Evolutionary conservation across 2,113 vertebrate species (phyloP), one percentile per base, ranked within the genome.

Genomic region (Chrysemys picta): DNA sequence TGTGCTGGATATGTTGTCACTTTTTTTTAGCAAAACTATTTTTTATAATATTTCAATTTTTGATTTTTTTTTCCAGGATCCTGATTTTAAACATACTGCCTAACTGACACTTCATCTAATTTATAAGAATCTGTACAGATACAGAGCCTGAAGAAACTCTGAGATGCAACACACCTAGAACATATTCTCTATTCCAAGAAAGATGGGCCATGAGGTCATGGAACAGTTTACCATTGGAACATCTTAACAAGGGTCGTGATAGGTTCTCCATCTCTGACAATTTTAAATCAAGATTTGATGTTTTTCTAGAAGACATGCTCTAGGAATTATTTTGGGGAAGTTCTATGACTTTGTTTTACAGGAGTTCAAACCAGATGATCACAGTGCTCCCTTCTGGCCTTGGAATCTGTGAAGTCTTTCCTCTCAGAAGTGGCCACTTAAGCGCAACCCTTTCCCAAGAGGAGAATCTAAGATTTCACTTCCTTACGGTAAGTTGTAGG

Each of bases 401-500:
- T 69, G 35, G 62, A 69, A n/a, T 69, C 35, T 21, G 8, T 69
- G 62, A 69, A n/a, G 31, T 69, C 31, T 69, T n/a, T 19, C 59
- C 62, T 69, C 35, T 69, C 62, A 19, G 35, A n/a, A 69, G 16
- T n/a, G 62, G 17, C 17, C 16, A 69, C 62, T 7, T 69, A 69
- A 69, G 35, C 8, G n/a, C 62, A 69, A n/a, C 35, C 31, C 35
- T n/a, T n/a, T n/a, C 35, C 16, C 31, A 69, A 35, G 14, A 69
- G 62, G 2, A 69, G 16, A 69, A 17, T 19, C 62, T n/a, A 69
- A 69, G 35, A 69, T n/a, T 42, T 35, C 6, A 47, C n/a, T 31
- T 87, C 27, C 47, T 10, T 29, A 24, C 22, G 54, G 87, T 9
- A 17, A 45, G 0, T 0, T 10, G 17, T 5, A 81, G 24, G 17